These are phyloP conservation scores for Oreocharis arfaki DNA, from an alignment of 2,113 vertebrate genomes.

Conservation along the genomic window DNA sequence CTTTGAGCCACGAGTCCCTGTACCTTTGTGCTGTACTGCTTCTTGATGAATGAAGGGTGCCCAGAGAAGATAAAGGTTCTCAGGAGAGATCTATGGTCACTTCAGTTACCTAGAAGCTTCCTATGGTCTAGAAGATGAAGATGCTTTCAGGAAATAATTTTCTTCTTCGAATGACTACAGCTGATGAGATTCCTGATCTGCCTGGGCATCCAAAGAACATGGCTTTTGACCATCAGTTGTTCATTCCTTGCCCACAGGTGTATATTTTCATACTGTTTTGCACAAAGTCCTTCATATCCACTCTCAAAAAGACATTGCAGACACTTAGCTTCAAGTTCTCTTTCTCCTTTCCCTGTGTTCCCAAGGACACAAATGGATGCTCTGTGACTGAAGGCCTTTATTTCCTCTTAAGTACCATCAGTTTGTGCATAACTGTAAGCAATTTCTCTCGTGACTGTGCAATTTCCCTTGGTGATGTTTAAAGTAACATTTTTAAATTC, in stretches of 20 bases:
- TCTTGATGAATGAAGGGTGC: background rate
- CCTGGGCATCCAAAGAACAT: background rate
- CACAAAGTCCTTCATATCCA: background rate
- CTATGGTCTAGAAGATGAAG: background rate
- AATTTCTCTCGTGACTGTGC: slow-evolving; percentile 39
- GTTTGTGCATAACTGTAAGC: slow-evolving; percentile 27
- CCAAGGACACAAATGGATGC: slow-evolving; percentile 8
- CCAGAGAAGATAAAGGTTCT: background rate
- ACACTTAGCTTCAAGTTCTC: background rate
- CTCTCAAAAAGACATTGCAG: background rate
- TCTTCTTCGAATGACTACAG: background rate
- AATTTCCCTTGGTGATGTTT: slow-evolving; percentile 41
- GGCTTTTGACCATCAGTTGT: background rate
- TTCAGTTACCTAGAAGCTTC: background rate
- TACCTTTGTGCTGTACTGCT: background rate
- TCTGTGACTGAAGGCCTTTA: background rate
- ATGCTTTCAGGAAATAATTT: background rate
- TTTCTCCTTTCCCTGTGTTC: background rate
- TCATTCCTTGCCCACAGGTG: background rate
- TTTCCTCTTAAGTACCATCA: background rate
- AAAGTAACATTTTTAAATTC: slow-evolving; percentile 26
- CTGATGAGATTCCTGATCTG: background rate
- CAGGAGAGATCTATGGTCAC: background rate
- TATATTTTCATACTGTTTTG: background rate
- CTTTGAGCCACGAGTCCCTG: background rate